Base-by-base conservation (phyloP, 2,113 vertebrate species). In the Hystrix cristata region DNA sequence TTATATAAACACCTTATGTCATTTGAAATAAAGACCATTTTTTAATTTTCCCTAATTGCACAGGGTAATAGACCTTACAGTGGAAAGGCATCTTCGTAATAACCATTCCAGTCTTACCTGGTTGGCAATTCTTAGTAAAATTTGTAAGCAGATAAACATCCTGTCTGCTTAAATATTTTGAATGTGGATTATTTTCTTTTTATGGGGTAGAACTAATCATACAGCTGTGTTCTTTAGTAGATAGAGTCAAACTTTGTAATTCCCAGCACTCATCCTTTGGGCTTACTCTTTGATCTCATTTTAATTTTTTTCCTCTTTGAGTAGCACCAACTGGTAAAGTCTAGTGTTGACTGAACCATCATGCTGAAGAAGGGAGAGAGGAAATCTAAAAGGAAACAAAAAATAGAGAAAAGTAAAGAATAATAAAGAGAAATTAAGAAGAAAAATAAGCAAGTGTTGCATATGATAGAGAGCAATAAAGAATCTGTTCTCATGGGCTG, bases 21-120 rank as follows among this genome's bases (percentile, higher is more conserved):
- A 67, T 90, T 97, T 92, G 8, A 87, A 92, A 48, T 89, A n/a
- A 94, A 94, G 51, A 51, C n/a, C 14, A 10, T 46, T 15, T 60
- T 92, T 85, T 62, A 62, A 62, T 84, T 55, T 62, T 46, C 23
- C 38, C 38, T 51, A 12, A n/a, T 91, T 85, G 87, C 18, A 67
- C 43, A 53, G 27, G 71, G 25, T 74, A 57, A 64, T 55, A 92
- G 65, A 82, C 23, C 23, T 60, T 92, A 46, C 93, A 62, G 43
- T 79, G 87, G 67, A 59, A 94, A 76, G 27, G 25, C 29, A 34
- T 72, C 65, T 85, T 91, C 29, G 25, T 95, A 67, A 9, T 72
- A 23, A 72, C 7, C 43, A 92, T 25, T 89, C 34, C 6, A 18
- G 13, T 90, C 14, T 87, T 67, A 55, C 5, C 15, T 51, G 9